These are phyloP conservation scores for Eupsilia transversa DNA, from an alignment of 2,888 invertebrate species.

Conservation along the genomic window DNA sequence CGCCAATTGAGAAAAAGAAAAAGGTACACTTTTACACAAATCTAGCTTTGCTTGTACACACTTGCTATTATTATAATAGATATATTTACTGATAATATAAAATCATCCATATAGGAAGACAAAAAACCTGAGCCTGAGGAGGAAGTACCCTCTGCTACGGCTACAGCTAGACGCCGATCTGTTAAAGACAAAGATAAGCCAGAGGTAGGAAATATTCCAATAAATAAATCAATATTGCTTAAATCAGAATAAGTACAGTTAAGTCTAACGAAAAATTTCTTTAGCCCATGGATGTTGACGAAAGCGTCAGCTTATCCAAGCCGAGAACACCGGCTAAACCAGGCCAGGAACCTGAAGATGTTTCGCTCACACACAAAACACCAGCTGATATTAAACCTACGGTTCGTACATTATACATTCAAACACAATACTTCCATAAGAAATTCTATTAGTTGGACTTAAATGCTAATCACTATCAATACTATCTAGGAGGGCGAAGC, in stretches of 20 bases:
- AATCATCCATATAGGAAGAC: constrained; percentile 40
- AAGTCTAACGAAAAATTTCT: constrained; percentile 56
- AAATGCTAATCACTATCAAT: constrained; percentile 49
- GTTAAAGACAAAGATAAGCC: constrained; percentile 87
- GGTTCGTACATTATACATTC: constrained; percentile 79
- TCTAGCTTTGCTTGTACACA: constrained; percentile 30
- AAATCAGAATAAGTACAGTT: not conserved
- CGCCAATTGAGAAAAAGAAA: constrained; percentile 88
- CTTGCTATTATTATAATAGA: constrained; percentile 2
- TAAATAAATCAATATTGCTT: constrained; percentile 4
- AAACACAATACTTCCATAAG: not conserved
- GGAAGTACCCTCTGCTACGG: constrained; percentile 81
- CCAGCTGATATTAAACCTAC: constrained; percentile 86
- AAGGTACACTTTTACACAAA: constrained; percentile 81
- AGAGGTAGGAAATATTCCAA: constrained; percentile 76
- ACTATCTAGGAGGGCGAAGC: constrained; percentile 83
- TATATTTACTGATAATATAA: constrained; percentile 24
- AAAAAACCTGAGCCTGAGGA: constrained; percentile 73
- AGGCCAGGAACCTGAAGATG: constrained; percentile 86
- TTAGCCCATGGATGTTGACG: constrained; percentile 88
- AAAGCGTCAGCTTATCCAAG: constrained; percentile 85
- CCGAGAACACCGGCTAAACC: constrained; percentile 84
- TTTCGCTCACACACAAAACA: constrained; percentile 88
- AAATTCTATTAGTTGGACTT: not conserved
- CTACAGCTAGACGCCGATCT: constrained; percentile 84